phyloP scores from a whole-genome alignment of 2,113 vertebrate genomes.

The Leptobrachium leishanense region DNA sequence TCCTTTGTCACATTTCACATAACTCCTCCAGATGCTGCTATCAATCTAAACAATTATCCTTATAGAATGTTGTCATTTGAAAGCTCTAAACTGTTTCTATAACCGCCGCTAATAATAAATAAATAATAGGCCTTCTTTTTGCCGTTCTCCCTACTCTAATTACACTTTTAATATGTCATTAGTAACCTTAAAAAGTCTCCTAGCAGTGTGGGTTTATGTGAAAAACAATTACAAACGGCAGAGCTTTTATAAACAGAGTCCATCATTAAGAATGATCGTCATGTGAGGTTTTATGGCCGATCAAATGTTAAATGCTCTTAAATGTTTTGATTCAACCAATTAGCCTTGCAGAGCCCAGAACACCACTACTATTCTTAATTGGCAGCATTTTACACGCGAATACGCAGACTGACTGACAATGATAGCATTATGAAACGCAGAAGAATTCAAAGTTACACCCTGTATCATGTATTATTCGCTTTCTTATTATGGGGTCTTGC shows the following conservation, averaged over 20 bases:
- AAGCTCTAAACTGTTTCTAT: background rate
- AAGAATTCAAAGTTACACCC: too few species aligned
- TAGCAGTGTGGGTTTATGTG: constrained; percentile 11
- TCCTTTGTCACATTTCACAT: too few species aligned
- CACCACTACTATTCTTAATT: too few species aligned
- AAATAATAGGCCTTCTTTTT: constrained; percentile 2
- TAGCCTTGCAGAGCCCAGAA: background rate
- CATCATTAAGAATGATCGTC: constrained; percentile 14
- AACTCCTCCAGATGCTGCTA: too few species aligned
- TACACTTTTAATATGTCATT: constrained; percentile 32
- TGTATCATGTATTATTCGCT: too few species aligned
- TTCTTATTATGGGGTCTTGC: too few species aligned
- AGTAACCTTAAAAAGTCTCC: constrained; percentile 28
- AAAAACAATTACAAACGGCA: constrained; percentile 27
- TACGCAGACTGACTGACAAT: too few species aligned
- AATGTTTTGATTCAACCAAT: background rate
- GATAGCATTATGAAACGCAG: too few species aligned
- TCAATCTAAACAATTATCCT: too few species aligned
- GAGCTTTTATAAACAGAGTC: constrained; percentile 32
- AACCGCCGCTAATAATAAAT: constrained; percentile 6
- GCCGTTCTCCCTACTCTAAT: constrained; percentile 7
- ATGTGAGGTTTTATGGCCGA: constrained; percentile 8
- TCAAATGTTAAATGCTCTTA: constrained; percentile 11
- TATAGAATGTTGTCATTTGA: background rate
- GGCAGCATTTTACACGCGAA: too few species aligned